Base-by-base conservation (phyloP, 1,140 invertebrate species). In the Leptinotarsa undecemlineata region DNA sequence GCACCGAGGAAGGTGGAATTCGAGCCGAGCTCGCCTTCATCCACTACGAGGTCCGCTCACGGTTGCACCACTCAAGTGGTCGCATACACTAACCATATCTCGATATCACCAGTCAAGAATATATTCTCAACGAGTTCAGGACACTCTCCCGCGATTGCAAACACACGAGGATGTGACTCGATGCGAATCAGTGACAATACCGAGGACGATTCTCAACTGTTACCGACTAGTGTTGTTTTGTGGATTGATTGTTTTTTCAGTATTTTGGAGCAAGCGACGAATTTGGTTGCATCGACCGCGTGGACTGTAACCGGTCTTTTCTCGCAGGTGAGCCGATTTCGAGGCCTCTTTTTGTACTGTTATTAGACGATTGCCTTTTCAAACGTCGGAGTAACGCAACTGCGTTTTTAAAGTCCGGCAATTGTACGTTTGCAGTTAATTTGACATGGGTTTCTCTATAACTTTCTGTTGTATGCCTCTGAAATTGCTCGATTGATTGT, bases 321-420 rank as follows among this genome's bases (percentile, higher is more conserved):
- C 64, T 73, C 20, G 64, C 75, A 76, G 75, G 75, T 76, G 75
- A 76, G 75, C 68, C 64, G 67, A 57, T 67, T 73, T 68, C 73
- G 42, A 57, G 75, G 67, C 71, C 20, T 63, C 33, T 76, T 76
- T 75, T 73, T 76, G 48, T 73, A 73, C 75, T 76, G 75, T 76
- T 76, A 76, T 76, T 71, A 76, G 71, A 57, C 74, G 48, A 73
- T 76, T 75, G 33, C 64, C 23, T 75, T 75, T 68, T 60, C 71
- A 71, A 51, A 19, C 4, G 2, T 48, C n/a, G 66, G n/a, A 33
- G 33, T 23, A 17, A n/a, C 13, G 21, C n/a, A 42, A 19, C 21
- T 13, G 33, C 21, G 1, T 68, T 3, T 26, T 23, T 42, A 15
- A 61, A 19, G 13, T 3, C 2, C 60, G 60, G 17, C 11, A 15